A percentile compares a stretch with the other conserved stretches of the same genome.
Evolutionary conservation across 2,797 vertebrate genomes (phyloP).

Genomic region (Hydrolagus colliei): DNA sequence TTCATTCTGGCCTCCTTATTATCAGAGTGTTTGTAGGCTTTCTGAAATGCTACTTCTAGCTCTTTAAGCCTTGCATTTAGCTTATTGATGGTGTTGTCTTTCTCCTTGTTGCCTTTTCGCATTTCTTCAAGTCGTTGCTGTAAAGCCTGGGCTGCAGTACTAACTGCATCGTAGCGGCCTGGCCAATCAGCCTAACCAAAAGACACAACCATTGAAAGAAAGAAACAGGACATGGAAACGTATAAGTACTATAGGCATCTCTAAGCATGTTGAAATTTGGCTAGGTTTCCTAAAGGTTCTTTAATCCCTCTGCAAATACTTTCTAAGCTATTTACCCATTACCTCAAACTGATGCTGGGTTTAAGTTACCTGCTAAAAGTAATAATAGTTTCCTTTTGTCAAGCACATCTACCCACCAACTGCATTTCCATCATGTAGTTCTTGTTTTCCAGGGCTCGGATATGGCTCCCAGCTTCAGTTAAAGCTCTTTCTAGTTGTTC

Average conservation of each 20-base stretch:
- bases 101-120: constrained; percentile 67
- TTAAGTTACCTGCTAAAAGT: neutral
- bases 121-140: constrained; percentile 77
- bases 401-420: constrained; percentile 60
- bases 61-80: constrained; percentile 64
- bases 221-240: neutral
- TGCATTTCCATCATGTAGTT: constrained; percentile 74
- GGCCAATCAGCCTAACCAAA: constrained; percentile 70
- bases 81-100: constrained; percentile 60
- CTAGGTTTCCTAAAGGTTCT: neutral
- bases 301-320: neutral
- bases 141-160: constrained; percentile 60
- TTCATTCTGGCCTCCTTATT: constrained; percentile 70
- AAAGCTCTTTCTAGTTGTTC: constrained; percentile 70
- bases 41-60: constrained; percentile 70
- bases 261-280: neutral
- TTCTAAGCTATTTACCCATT: neutral
- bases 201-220: constrained; percentile 7
- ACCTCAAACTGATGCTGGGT: no score
- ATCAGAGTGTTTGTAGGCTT: constrained; percentile 65
- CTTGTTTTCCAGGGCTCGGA: constrained; percentile 74
- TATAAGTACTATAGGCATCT: neutral
- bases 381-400: neutral
- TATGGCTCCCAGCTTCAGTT: constrained; percentile 63
- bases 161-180: constrained; percentile 64